Conservation (phyloP, 2,888 invertebrate genomes). For the Brachyptera risi region DNA sequence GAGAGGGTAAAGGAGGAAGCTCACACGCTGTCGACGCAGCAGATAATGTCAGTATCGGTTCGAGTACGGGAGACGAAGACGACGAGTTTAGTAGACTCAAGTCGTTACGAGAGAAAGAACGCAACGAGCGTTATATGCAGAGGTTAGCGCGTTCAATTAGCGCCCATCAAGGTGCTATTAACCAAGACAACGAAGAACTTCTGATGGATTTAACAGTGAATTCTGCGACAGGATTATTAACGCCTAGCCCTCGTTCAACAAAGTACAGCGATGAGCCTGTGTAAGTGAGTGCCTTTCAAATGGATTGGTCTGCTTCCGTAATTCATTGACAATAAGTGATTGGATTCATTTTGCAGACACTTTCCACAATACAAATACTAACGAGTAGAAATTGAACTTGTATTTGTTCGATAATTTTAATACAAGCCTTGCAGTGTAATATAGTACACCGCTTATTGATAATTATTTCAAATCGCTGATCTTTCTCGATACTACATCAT, state of each 20-base stretch:
- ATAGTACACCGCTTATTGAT: too few relatives aligned
- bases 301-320: background rate
- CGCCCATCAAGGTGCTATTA: constrained; percentile 47
- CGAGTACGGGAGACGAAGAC: constrained; percentile 42
- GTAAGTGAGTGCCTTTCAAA: constrained; percentile 2
- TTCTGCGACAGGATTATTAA: background rate
- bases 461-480: too few relatives aligned
- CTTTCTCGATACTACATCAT: too few relatives aligned
- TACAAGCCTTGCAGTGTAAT: too few relatives aligned
- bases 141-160: constrained; percentile 58
- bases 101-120: constrained; percentile 62
- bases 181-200: constrained; percentile 4
- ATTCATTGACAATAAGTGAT: background rate
- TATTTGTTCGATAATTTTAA: too few relatives aligned
- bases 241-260: constrained; percentile 6
- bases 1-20: constrained; percentile 17
- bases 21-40: constrained; percentile 23
- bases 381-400: too few relatives aligned
- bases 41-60: constrained; percentile 45
- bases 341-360: too few relatives aligned
- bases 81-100: constrained; percentile 71
- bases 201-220: constrained; percentile 6
- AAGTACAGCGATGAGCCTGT: background rate
- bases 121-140: constrained; percentile 57
- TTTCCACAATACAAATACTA: too few relatives aligned